Evolutionary conservation across 1,140 invertebrate genomes (phyloP), one percentile per base, ranked within the genome.

Genomic region (Drosophila ambigua): DNA sequence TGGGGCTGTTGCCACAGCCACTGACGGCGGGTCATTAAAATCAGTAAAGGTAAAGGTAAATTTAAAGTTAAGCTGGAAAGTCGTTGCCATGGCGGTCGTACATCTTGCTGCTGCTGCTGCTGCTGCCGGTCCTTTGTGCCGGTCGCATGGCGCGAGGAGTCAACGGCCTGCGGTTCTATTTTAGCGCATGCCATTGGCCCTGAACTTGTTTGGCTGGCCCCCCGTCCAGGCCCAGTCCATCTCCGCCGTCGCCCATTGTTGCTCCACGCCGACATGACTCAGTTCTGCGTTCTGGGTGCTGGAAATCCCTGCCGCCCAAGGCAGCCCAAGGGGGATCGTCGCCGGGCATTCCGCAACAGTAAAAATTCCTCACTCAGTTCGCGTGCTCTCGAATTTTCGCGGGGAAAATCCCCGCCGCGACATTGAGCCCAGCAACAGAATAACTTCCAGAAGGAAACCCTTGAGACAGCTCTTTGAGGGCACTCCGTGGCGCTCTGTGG

Each of bases 161-260:
- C 76, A 79, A 69, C 48, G 76, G 76, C 76, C 75, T 45, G 54
- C 28, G 41, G 59, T 43, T 79, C 77, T 79, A 79, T 79, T 79
- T 79, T 60, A 79, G 51, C 71, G 51, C 64, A 79, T 74, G 71
- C 71, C 64, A 74, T 57, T 65, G 72, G 77, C 77, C 77, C 77
- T 79, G 77, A 80, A 80, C 77, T 80, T 75, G 77, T 80, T 80
- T 75, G 46, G 39, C 23, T 13, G 23, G 60, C 49, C 44, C 26
- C 0, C 7, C 2, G 31, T n/a, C 26, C 45, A 45, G 26, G 11
- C 60, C 64, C 62, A 4, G 31, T 15, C 43, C 44, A 35, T 62
- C 57, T 13, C 8, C 15, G 16, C 6, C 15, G 23, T 26, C 61
- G 20, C 20, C 20, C 20, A 20, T 20, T 20, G 20, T 20, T 20